Base-by-base conservation (phyloP, 2,888 invertebrate species). In the Polyommatus iphigenia region DNA sequence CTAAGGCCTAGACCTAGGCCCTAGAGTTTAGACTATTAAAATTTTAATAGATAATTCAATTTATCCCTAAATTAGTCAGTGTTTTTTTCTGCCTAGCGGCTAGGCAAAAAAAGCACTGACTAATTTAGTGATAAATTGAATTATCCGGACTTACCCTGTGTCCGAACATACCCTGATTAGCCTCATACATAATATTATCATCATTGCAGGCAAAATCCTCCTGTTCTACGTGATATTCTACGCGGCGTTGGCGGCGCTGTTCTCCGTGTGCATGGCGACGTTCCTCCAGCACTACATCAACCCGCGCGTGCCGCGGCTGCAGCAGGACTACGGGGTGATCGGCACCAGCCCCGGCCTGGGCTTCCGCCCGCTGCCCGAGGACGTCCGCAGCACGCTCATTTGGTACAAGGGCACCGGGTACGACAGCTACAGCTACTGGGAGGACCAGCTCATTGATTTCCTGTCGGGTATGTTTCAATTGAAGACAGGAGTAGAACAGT, bases 301-400 rank as follows among this genome's bases (percentile, higher is more conserved):
- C 89, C 97, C 97, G 76, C 96, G 97, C 80, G 96, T 97, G 85
- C 99, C 99, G 0, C 97, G 97, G 82, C 97, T 98, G 96, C 97
- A 96, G 87, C 95, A 97, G 82, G 96, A 97, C 59, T 93, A 96
- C 81, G 97, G 98, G 15, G 94, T 98, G 78, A 99, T 99, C 83
- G 99, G 99, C 83, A 96, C 97, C 82, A 99, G 98, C 94, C 99
- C 99, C 79, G 99, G 99, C 79, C 94, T 99, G 78, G 99, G 99
- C 78, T 99, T 99, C 92, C 95, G 99, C 83, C 99, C 99, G 8
- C 96, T 98, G 94, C 98, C 99, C 20, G 95, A 96, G 5, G 98
- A 99, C 87, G 97, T 98, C 10, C 97, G 98, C 84, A 99, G 98
- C 87, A 99, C 99, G 10, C 95, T 99, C 79, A 99, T 99, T 86